phyloP scores from a whole-genome alignment of 2,888 invertebrate species.

The Zygogramma bicolorata region DNA sequence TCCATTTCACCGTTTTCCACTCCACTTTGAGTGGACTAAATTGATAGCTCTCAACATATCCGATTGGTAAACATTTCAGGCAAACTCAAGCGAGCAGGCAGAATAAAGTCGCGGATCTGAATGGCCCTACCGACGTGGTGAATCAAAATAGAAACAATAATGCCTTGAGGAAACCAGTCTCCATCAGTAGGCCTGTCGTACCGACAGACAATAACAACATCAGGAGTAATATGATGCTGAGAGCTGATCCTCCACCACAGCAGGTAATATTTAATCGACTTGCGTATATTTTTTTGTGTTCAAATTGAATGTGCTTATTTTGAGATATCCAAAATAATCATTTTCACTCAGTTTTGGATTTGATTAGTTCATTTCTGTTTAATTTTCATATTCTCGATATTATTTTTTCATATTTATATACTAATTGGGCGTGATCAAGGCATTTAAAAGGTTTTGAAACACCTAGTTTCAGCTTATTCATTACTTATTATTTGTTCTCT shows the following conservation, averaged over 20 bases:
- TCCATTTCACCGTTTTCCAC: neutral
- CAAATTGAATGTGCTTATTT: too few relatives aligned
- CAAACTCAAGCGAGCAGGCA: conserved; percentile 64
- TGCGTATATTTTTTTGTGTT: too few relatives aligned
- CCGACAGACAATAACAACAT: conserved; percentile 46
- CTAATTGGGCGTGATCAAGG: too few relatives aligned
- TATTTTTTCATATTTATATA: too few relatives aligned
- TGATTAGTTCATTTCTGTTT: too few relatives aligned
- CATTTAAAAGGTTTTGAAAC: too few relatives aligned
- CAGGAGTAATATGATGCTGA: conserved; percentile 46
- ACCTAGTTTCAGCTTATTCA: too few relatives aligned
- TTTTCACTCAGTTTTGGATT: too few relatives aligned
- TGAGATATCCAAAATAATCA: too few relatives aligned
- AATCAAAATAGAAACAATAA: conserved; percentile 50
- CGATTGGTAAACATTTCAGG: conserved; percentile 29
- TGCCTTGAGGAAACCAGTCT: conserved; percentile 35
- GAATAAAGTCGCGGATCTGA: conserved; percentile 77
- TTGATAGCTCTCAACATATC: neutral
- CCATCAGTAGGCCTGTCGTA: conserved; percentile 39
- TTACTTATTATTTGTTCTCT: too few relatives aligned
- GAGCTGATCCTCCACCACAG: conserved; percentile 41
- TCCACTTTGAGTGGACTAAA: neutral
- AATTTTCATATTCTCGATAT: too few relatives aligned
- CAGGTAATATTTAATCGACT: conserved; percentile 41
- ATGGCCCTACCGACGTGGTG: conserved; percentile 55